These are phyloP conservation scores for Drosophila lowei DNA, from an alignment of 1,140 invertebrate species.

Conservation along the genomic window DNA sequence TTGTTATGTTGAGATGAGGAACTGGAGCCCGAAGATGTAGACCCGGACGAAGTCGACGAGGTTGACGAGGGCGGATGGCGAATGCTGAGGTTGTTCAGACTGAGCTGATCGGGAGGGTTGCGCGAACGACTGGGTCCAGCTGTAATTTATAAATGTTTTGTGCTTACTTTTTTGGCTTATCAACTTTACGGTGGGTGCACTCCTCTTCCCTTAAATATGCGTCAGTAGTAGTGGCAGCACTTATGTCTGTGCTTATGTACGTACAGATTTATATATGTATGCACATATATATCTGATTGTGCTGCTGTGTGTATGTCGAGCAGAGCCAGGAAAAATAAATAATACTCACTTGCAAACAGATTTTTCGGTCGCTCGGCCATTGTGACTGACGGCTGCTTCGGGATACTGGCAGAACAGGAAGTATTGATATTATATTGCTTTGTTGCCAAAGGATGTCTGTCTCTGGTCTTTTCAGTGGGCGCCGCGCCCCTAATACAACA, in stretches of 20 bases:
- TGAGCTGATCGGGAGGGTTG: conserved; percentile 75
- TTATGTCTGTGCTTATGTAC: conserved; percentile 12
- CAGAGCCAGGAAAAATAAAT: conserved; percentile 12
- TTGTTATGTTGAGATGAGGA: conserved; percentile 77
- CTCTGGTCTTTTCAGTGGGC: conserved; percentile 61
- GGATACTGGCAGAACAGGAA: conserved; percentile 21
- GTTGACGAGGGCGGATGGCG: conserved; percentile 78
- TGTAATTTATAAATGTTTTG: conserved; percentile 33
- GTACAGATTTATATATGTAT: not conserved
- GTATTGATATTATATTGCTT: conserved; percentile 50
- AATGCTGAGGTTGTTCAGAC: conserved; percentile 72
- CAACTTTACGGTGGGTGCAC: conserved; percentile 7
- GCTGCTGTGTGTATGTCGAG: conserved; percentile 19
- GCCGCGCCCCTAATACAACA: conserved; percentile 67
- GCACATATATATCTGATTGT: too few species aligned
- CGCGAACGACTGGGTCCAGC: conserved; percentile 72
- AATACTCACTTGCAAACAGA: conserved; percentile 79
- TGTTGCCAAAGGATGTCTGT: conserved; percentile 31
- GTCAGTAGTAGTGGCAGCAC: conserved; percentile 45
- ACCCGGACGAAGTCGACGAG: conserved; percentile 80
- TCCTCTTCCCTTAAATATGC: conserved; percentile 32
- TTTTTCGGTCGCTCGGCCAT: conserved; percentile 81
- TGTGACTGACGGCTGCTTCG: conserved; percentile 19
- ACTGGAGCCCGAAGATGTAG: conserved; percentile 77
- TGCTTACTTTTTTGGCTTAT: conserved; percentile 44